Conservation (phyloP, 2,888 invertebrate genomes). For the Cantharis rustica region DNA sequence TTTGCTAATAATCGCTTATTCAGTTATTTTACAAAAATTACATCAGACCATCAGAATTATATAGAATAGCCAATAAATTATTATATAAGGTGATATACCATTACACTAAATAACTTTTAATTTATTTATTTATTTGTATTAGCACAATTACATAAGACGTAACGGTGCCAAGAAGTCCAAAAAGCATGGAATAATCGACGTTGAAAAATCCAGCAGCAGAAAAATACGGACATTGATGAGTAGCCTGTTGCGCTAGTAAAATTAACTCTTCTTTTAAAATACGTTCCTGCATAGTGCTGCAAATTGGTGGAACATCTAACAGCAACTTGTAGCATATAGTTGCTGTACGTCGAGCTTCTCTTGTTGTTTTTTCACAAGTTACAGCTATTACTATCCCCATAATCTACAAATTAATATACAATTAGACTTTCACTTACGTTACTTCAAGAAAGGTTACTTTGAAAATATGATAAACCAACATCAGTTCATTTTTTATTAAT, state of each 20-base stretch:
- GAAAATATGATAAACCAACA: too few species aligned
- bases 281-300: conserved; percentile 4
- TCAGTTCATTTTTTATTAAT: too few species aligned
- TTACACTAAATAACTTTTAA: too few species aligned
- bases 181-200: conserved; percentile 25
- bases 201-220: conserved; percentile 30
- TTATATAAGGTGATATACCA: too few species aligned
- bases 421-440: neutral
- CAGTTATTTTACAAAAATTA: too few species aligned
- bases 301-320: conserved; percentile 23
- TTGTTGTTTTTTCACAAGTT: neutral
- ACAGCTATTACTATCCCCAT: neutral
- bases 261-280: conserved; percentile 13
- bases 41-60: too few species aligned
- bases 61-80: too few species aligned
- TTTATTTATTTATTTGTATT: conserved; percentile 25
- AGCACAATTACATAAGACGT: conserved; percentile 28
- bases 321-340: conserved; percentile 32
- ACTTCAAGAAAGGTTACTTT: neutral
- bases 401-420: neutral
- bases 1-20: too few species aligned
- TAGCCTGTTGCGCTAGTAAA: conserved; percentile 24
- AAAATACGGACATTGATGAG: conserved; percentile 17
- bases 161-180: conserved; percentile 23
- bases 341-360: conserved; percentile 32